A percentile compares a stretch with the other conserved stretches of the same genome.
Conservation (phyloP, 1,140 invertebrate species). For the Meloidogyne floridensis region DNA sequence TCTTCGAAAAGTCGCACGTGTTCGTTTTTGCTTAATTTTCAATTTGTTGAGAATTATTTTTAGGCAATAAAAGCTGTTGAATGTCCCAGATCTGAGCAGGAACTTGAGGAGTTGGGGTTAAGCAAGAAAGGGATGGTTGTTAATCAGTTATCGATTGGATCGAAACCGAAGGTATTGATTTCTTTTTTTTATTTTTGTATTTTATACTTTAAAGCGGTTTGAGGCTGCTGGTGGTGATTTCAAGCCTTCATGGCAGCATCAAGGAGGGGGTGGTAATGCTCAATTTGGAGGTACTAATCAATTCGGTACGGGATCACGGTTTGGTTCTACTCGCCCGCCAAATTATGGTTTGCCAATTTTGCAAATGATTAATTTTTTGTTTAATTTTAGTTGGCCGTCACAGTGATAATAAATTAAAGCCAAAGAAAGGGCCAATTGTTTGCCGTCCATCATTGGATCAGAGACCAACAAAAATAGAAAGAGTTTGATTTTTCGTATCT, state of each 20-base stretch:
- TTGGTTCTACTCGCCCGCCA: slow-evolving; percentile 14
- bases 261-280: slow-evolving; percentile 1
- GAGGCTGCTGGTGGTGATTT: slow-evolving; percentile 16
- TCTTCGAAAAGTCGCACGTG: slow-evolving; percentile 28
- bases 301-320: slow-evolving; percentile 20
- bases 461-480: slow-evolving; percentile 16
- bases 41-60: neutral
- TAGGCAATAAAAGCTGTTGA: slow-evolving; percentile 30
- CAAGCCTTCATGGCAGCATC: slow-evolving; percentile 19
- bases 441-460: slow-evolving; percentile 17
- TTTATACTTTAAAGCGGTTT: neutral
- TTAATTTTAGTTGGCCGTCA: slow-evolving; percentile 13
- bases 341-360: neutral
- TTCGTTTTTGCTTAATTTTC: slow-evolving; percentile 7
- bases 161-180: slow-evolving; percentile 16
- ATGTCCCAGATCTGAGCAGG: slow-evolving; percentile 36
- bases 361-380: neutral
- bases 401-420: slow-evolving; percentile 30
- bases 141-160: slow-evolving; percentile 9
- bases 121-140: slow-evolving; percentile 25
- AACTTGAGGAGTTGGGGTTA: slow-evolving; percentile 31
- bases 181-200: neutral
- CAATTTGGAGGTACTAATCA: neutral
- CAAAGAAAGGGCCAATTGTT: slow-evolving; percentile 23
- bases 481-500: neutral